Evolutionary conservation across 64 coral and sea anemone species (phyloP), one percentile per base, ranked within the genome.

Genomic region (Catalaphyllia jardinei): DNA sequence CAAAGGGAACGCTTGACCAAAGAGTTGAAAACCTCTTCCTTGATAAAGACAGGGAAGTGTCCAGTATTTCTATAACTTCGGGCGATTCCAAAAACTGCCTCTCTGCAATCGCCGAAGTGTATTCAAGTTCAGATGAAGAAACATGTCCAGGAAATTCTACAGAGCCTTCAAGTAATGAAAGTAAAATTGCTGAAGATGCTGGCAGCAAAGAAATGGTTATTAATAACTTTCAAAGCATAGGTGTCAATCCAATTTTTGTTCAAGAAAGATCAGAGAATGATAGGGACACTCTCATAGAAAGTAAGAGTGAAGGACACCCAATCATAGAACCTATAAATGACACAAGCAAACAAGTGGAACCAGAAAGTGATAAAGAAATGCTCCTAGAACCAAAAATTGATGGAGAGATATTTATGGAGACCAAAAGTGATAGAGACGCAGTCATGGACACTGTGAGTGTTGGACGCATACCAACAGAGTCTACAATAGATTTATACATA

Each of bases 51-150:
- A 3, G 6, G 16, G 13, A 62, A 31, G 46, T 65, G 3, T 35
- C 8, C 4, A 60, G 59, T 39, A 15, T 61, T 59, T 31, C 57
- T 38, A 11, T 52, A 15, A 42, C 12, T 75, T 75, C 33, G 46
- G 33, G 12, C 8, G 33, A 77, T 22, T 17, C 0, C 22, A 19
- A 83, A 20, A 83, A 22, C n/a, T 61, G 59, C 61, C 79, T 83
- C 10, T 18, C 30, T 19, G 29, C 8, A 31, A 64, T 65, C 31
- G 79, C 60, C 13, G 59, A 39, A 19, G 24, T 17, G 19, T 65
- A 83, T 42, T 65, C 30, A 20, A 22, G 57, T 35, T 61, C 55
- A 62, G 79, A 83, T 12, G 29, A 65, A 18, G 79, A 83, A 65
- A 39, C 59, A n/a, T 38, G 5, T 4, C 25, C 31, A 64, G 79